These are phyloP conservation scores for Podocnemis expansa DNA, from an alignment of 2,113 vertebrate genomes.

Conservation along the genomic window DNA sequence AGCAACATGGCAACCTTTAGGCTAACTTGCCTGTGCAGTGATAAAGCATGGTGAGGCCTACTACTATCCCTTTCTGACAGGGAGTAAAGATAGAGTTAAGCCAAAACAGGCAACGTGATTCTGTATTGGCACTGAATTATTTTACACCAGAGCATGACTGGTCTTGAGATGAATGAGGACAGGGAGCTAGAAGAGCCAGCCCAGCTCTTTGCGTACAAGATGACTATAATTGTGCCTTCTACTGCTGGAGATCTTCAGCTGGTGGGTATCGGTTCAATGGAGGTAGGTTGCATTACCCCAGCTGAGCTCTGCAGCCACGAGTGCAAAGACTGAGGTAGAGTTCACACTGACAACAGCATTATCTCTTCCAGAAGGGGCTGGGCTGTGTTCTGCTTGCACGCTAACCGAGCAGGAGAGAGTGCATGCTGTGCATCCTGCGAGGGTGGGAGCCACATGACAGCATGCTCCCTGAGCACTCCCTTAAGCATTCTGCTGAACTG, in stretches of 20 bases:
- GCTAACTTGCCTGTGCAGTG: too few relatives aligned
- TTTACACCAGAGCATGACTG: background rate
- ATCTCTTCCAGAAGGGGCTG: background rate
- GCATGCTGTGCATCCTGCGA: background rate
- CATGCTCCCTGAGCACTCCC: background rate
- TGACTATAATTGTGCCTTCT: background rate
- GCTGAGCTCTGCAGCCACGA: background rate
- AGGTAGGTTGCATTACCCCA: background rate
- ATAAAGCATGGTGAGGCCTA: too few relatives aligned
- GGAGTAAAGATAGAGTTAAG: background rate
- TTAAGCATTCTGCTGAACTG: background rate
- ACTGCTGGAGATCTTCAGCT: background rate
- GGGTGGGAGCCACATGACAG: background rate
- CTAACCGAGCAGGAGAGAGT: background rate
- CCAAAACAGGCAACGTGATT: background rate
- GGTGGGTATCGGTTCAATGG: background rate
- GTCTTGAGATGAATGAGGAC: background rate
- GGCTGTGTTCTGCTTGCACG: background rate
- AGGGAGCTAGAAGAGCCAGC: background rate
- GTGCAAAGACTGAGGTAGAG: background rate
- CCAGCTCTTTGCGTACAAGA: background rate
- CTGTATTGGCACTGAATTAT: background rate
- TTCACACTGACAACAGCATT: background rate
- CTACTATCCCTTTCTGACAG: too few relatives aligned
- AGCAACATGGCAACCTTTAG: too few relatives aligned